Evolutionary conservation across 2,113 vertebrate genomes (phyloP), one percentile per base, ranked within the genome.

Genomic region (Atractosteus spatula): DNA sequence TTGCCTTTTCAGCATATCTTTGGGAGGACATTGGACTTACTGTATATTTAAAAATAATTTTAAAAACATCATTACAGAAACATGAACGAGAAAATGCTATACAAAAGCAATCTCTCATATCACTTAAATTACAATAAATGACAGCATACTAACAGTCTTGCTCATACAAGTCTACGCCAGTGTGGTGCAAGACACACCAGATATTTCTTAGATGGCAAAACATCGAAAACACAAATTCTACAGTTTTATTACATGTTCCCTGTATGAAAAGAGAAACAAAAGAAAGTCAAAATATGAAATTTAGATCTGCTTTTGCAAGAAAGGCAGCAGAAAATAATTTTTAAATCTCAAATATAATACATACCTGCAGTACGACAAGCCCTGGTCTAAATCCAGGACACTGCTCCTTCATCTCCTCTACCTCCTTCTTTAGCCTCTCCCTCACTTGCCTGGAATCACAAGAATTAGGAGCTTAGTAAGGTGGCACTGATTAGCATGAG

Each of bases 281-380:
- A 73, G 64, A 41, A 5, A 72, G 29, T 2, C 29, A 29, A 29
- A 29, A 29, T 29, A 29, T 29, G 29, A 29, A 29, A 29, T 29
- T 29, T 29, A 29, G 29, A 56, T 14, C 4, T 10, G 43, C 57
- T 8, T 57, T 45, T 3, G 62, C 43, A 73, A 41, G 54, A 55
- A 51, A 64, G 64, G 7, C 16, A 56, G 41, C 17, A 76, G 8
- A 16, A 69, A 11, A 13, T 57, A 8, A 4, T 11, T 12, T 55
- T 14, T n/a, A 10, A n/a, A 16, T 41, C 16, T 42, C 16, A 44
- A 62, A 3, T 5, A 54, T 41, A 10, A 16, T 16, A 75, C 76
- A 71, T 81, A 98, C 97, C 94, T 99, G 97, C 73, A 99, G 81
- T 85, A 99, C 95, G 57, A 97, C 96, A 0, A 99, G 90, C 62